These are phyloP conservation scores for Pachypsylla venusta DNA, from an alignment of 1,140 invertebrate species.

Conservation along the genomic window DNA sequence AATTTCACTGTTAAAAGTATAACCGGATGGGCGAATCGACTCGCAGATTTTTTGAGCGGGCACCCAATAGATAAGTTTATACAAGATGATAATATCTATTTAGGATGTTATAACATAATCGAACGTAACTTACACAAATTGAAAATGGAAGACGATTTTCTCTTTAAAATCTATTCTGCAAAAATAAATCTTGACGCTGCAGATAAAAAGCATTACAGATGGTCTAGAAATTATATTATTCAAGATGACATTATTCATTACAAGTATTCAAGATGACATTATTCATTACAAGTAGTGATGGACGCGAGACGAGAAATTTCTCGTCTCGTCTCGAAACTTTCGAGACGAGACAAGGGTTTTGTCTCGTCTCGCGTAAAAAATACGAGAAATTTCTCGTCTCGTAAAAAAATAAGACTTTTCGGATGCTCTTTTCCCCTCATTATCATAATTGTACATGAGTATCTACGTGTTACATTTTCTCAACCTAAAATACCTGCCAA, in stretches of 20 bases:
- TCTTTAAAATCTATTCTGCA: not conserved
- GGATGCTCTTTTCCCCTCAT: too few relatives aligned
- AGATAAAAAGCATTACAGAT: not conserved
- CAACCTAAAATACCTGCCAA: too few relatives aligned
- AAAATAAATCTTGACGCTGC: not conserved
- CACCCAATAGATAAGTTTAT: not conserved
- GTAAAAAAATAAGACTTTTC: too few relatives aligned
- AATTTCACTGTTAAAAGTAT: not conserved
- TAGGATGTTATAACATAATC: not conserved
- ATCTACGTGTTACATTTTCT: too few relatives aligned
- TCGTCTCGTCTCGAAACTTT: too few relatives aligned
- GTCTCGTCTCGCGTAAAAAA: too few relatives aligned
- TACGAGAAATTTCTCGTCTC: too few relatives aligned
- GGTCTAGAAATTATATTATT: not conserved
- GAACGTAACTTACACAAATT: not conserved
- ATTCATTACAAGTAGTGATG: too few relatives aligned
- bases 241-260: not conserved
- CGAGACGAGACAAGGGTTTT: too few relatives aligned
- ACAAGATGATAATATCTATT: not conserved
- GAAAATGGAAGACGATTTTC: not conserved
- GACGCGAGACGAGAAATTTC: too few relatives aligned
- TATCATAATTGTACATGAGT: too few relatives aligned
- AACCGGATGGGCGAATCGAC: not conserved
- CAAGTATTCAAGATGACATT: too few relatives aligned
- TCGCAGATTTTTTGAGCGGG: not conserved